Evolutionary conservation across 2,113 vertebrate genomes (phyloP).

Genomic region (Baryphthengus martii): DNA sequence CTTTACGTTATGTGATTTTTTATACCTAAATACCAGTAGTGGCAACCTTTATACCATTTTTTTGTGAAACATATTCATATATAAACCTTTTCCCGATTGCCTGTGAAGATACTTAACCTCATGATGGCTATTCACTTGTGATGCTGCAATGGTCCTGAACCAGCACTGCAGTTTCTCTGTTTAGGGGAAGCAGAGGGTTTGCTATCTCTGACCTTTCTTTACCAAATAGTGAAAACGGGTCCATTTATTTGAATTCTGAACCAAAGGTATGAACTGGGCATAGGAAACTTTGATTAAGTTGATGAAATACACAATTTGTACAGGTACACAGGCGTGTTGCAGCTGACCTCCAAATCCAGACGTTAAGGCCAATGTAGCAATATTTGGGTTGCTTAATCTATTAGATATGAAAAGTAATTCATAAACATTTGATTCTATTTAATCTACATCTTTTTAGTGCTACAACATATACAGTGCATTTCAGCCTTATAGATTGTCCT

Average conservation of each 20-base stretch:
- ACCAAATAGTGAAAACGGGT: background rate
- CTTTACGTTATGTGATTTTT: background rate
- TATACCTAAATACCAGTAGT: background rate
- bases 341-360: background rate
- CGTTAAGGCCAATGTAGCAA: no score
- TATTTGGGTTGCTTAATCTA: background rate
- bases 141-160: no score
- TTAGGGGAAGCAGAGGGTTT: background rate
- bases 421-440: background rate
- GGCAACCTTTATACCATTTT: background rate
- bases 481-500: background rate
- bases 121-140: background rate
- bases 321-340: background rate
- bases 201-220: fast-evolving
- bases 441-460: background rate
- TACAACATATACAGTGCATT: background rate
- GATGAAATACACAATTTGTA: background rate
- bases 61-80: background rate
- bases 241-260: background rate
- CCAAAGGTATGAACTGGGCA: fast-evolving
- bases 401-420: background rate
- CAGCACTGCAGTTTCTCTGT: background rate
- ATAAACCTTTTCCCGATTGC: background rate
- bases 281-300: no score
- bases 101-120: background rate